phyloP scores from a whole-genome alignment of 2,797 vertebrate species.

The Periparus ater region DNA sequence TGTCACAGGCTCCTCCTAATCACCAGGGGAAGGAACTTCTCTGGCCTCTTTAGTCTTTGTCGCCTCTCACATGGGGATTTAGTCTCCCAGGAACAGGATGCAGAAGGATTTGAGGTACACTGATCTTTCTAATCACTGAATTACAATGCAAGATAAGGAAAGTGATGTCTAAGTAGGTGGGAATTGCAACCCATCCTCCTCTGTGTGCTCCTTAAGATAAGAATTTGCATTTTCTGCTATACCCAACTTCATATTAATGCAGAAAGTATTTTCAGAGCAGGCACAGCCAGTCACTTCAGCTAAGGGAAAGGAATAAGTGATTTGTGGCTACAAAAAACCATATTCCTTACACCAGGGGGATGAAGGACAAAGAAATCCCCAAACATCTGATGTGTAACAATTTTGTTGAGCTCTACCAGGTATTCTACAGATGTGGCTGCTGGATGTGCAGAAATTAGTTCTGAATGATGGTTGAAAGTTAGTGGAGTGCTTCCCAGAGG shows the following conservation, averaged over 20 bases:
- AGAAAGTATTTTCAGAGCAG: not conserved
- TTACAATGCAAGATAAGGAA: not conserved
- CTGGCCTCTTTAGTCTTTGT: not conserved
- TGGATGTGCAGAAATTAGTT: not conserved
- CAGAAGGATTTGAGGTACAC: not conserved
- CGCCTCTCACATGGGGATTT: accelerated
- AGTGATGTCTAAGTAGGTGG: accelerated
- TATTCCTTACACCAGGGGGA: accelerated
- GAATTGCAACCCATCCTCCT: not conserved
- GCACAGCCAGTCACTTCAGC: accelerated
- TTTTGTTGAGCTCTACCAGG: not conserved
- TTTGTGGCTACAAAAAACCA: not conserved
- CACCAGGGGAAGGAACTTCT: accelerated
- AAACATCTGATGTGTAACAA: not conserved
- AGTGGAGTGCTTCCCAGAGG: not conserved
- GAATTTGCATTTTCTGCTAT: not conserved
- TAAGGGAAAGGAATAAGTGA: not conserved
- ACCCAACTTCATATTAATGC: not conserved
- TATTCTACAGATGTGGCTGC: not conserved
- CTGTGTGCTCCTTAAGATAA: not conserved
- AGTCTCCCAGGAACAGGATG: not conserved
- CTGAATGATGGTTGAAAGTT: not conserved
- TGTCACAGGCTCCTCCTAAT: not conserved
- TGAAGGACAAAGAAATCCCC: not conserved
- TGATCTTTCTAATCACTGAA: not conserved